Evolutionary conservation across 2,113 vertebrate species (phyloP).

Genomic region (Aldabrachelys gigantea): DNA sequence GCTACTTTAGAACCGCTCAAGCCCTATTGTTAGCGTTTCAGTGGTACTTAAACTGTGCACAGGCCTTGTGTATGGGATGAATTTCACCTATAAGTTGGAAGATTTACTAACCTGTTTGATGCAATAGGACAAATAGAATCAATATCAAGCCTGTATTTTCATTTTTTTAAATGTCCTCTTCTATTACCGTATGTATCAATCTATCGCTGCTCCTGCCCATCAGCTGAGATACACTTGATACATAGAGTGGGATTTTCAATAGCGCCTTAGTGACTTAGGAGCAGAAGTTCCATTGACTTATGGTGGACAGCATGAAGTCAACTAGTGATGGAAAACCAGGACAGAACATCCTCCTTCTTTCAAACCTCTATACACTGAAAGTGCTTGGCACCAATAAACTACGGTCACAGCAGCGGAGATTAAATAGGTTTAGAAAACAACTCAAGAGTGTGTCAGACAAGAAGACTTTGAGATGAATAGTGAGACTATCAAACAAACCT

Average conservation of each 20-base stretch:
- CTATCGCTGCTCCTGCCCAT: neutral
- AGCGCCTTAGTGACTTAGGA: neutral
- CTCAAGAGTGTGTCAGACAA: neutral
- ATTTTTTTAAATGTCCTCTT: neutral
- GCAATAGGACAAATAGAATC: neutral
- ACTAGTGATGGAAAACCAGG: neutral
- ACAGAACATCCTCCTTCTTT: neutral
- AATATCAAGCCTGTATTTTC: neutral
- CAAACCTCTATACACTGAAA: neutral
- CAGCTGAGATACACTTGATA: neutral
- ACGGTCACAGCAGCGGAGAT: neutral
- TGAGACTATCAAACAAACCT: slow-evolving; percentile 73
- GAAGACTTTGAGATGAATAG: neutral
- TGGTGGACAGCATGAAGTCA: neutral
- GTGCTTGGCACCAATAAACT: neutral
- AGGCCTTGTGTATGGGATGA: neutral
- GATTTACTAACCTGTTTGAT: neutral
- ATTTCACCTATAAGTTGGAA: neutral
- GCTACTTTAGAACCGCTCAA: neutral
- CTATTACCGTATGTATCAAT: neutral
- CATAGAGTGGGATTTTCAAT: neutral
- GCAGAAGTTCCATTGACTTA: neutral
- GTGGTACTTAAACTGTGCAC: neutral
- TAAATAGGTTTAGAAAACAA: neutral
- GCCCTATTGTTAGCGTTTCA: neutral